These are phyloP conservation scores for Schrankia costaestrigalis DNA, from an alignment of 2,888 invertebrate species.

Conservation along the genomic window DNA sequence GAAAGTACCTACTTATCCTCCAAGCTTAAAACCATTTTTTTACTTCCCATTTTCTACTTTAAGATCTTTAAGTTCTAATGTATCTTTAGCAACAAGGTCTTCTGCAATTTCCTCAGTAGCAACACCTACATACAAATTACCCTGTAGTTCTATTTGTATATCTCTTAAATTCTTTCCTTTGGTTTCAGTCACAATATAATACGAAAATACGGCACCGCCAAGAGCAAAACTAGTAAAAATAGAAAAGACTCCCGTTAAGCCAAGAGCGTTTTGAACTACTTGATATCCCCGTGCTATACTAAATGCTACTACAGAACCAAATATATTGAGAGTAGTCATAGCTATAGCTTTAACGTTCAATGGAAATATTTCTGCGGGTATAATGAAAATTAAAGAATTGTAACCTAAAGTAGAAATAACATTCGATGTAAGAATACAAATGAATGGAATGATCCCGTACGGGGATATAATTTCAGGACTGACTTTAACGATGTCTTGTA, in stretches of 20 bases:
- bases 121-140: slow-evolving; percentile 22
- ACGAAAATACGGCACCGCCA: slow-evolving; percentile 58
- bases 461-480: slow-evolving; percentile 10
- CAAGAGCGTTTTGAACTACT: slow-evolving; percentile 57
- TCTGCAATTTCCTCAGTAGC: slow-evolving; percentile 1
- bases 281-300: slow-evolving; percentile 66
- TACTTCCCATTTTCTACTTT: too few relatives aligned
- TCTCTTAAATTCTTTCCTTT: slow-evolving; percentile 74
- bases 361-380: slow-evolving; percentile 76
- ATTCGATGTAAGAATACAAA: slow-evolving; percentile 51
- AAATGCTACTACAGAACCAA: slow-evolving; percentile 65
- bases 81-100: slow-evolving; percentile 1
- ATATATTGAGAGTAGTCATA: slow-evolving; percentile 63
- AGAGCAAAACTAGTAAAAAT: slow-evolving; percentile 65
- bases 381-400: slow-evolving; percentile 63
- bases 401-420: slow-evolving; percentile 56
- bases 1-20: too few relatives aligned
- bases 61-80: too few relatives aligned
- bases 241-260: slow-evolving; percentile 65
- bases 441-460: slow-evolving; percentile 47
- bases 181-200: slow-evolving; percentile 71
- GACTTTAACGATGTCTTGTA: slow-evolving; percentile 33
- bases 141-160: slow-evolving; percentile 71
- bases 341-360: slow-evolving; percentile 74
- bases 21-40: too few relatives aligned